phyloP scores from a whole-genome alignment of 2,888 invertebrate species.

The Macrophya annulata region DNA sequence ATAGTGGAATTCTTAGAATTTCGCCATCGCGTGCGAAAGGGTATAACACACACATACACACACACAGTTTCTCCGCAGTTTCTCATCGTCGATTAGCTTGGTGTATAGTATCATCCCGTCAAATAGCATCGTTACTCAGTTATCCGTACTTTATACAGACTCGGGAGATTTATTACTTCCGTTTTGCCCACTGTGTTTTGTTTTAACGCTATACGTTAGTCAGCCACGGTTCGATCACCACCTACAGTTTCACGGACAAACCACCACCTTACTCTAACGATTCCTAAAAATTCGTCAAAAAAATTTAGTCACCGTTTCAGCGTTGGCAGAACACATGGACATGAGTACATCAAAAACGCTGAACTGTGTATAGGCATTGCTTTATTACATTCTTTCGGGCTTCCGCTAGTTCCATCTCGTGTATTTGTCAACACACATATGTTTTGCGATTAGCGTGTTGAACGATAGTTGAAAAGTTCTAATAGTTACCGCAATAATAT shows the following conservation, averaged over 20 bases:
- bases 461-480: slow-evolving; percentile 9
- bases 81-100: slow-evolving; percentile 47
- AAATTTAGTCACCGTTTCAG: slow-evolving; percentile 16
- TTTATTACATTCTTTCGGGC: no score
- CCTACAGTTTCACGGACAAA: not conserved
- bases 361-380: not conserved
- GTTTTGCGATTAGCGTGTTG: not conserved
- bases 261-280: not conserved
- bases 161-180: slow-evolving; percentile 50
- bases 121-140: slow-evolving; percentile 47
- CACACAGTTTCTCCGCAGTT: not conserved
- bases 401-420: not conserved
- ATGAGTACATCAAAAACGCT: not conserved
- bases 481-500: not conserved
- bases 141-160: slow-evolving; percentile 51
- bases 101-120: slow-evolving; percentile 44
- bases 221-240: slow-evolving; percentile 37
- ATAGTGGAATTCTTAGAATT: not conserved
- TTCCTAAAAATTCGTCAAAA: slow-evolving; percentile 15
- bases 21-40: not conserved
- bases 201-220: slow-evolving; percentile 48
- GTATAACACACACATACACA: not conserved
- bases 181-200: slow-evolving; percentile 49
- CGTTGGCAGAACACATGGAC: not conserved
- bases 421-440: not conserved